Evolutionary conservation across 1,140 invertebrate genomes (phyloP).

Genomic region (Bombus cullumanus): DNA sequence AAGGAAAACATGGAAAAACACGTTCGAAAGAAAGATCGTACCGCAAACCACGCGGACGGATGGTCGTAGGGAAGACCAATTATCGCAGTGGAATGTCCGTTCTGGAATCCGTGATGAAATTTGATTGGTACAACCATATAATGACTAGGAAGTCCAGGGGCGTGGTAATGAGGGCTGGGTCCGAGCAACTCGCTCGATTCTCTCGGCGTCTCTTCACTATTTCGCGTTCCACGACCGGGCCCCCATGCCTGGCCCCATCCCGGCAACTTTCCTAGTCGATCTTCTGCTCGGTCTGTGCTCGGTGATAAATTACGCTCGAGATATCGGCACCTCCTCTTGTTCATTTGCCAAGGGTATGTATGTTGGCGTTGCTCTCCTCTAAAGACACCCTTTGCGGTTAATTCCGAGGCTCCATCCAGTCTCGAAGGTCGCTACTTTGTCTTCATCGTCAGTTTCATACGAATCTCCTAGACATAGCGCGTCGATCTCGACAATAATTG

Average conservation of each 20-base stretch:
- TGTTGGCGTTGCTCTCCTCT: conserved; percentile 63
- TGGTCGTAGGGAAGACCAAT: conserved; percentile 33
- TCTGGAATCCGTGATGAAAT: conserved; percentile 75
- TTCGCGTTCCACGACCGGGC: conserved; percentile 60
- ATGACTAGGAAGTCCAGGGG: conserved; percentile 79
- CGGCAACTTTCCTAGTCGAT: conserved; percentile 61
- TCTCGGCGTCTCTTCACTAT: conserved; percentile 61
- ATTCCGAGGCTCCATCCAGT: conserved; percentile 10
- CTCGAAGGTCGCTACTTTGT: conserved; percentile 47
- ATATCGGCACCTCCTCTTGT: conserved; percentile 80
- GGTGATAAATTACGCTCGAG: conserved; percentile 79
- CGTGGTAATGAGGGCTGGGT: conserved; percentile 78
- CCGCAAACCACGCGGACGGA: not conserved
- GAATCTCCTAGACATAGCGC: not conserved
- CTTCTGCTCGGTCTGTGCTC: conserved; percentile 46
- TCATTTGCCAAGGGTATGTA: conserved; percentile 67
- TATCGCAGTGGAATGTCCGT: conserved; percentile 83
- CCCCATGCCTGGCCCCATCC: conserved; percentile 42
- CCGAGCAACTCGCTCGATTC: conserved; percentile 44
- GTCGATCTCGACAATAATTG: fast-evolving
- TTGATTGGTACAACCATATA: conserved; percentile 76
- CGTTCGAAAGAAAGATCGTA: not conserved
- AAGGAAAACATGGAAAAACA: not conserved
- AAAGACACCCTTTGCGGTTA: conserved; percentile 69
- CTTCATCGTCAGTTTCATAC: conserved; percentile 41